These are phyloP conservation scores for Melanostigma gelatinosum DNA, from an alignment of 2,113 vertebrate genomes.

Conservation along the genomic window DNA sequence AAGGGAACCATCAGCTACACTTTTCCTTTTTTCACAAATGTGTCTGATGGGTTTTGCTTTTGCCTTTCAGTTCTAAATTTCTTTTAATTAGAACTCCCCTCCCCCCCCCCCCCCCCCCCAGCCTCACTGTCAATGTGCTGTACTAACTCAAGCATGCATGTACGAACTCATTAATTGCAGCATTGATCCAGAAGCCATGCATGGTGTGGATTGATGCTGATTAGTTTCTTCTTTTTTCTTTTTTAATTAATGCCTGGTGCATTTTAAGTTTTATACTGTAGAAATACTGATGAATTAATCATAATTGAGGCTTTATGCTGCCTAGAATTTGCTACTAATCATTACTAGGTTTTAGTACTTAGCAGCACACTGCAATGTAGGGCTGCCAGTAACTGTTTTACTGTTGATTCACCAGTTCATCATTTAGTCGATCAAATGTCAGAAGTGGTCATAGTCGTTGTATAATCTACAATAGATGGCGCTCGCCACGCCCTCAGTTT, in stretches of 20 bases:
- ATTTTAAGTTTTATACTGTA: neutral
- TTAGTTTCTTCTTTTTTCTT: neutral
- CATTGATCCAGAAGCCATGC: constrained; percentile 14
- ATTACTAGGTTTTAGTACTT: neutral
- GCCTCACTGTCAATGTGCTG: constrained; percentile 16
- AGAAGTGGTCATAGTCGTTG: neutral
- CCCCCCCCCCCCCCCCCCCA: neutral
- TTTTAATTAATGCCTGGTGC: neutral
- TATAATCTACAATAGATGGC: neutral
- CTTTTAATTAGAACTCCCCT: neutral
- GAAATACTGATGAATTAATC: neutral
- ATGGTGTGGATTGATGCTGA: constrained; percentile 29
- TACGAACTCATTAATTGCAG: constrained; percentile 3
- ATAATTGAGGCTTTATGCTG: neutral
- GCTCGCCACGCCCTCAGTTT: neutral
- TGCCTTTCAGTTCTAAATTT: neutral
- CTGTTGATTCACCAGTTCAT: neutral
- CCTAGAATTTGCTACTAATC: neutral
- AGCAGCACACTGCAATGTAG: too few species aligned
- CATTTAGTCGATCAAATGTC: neutral
- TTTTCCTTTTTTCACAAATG: constrained; percentile 13
- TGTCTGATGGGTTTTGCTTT: neutral
- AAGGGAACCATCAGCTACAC: constrained; percentile 30
- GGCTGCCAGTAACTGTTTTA: neutral
- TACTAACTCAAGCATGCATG: constrained; percentile 35